phyloP scores from a whole-genome alignment of 1,140 invertebrate genomes.

The Adoxophyes honmai region DNA sequence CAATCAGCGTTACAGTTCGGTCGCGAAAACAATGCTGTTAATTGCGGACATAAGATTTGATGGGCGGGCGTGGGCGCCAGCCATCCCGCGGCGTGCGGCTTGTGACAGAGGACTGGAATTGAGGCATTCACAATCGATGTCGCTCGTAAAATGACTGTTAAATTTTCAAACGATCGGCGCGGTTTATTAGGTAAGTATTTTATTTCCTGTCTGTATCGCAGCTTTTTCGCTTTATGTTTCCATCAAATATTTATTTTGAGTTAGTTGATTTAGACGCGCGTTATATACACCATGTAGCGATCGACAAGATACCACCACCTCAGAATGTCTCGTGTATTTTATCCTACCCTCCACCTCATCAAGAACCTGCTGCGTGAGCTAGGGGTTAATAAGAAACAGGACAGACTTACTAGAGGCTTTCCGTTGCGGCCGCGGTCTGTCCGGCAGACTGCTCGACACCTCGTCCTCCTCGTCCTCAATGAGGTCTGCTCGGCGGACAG shows the following conservation, averaged over 20 bases:
- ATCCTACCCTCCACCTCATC: conserved; percentile 21
- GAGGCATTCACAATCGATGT: conserved; percentile 3
- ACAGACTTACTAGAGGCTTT: conserved; percentile 77
- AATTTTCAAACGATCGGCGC: background rate
- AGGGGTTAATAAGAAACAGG: conserved; percentile 16
- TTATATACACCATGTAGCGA: background rate
- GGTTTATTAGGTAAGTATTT: background rate
- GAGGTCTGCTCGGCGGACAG: conserved; percentile 61
- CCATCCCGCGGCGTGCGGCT: conserved; percentile 19
- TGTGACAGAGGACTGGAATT: conserved; percentile 11
- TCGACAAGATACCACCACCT: conserved; percentile 6
- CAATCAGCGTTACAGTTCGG: conserved; percentile 29
- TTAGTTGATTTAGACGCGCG: background rate
- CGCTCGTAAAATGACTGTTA: background rate
- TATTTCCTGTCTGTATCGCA: too few relatives aligned
- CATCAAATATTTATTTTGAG: background rate
- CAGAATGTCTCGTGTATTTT: background rate
- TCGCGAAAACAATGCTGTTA: conserved; percentile 35
- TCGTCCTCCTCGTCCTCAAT: conserved; percentile 77
- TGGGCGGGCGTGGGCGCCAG: conserved; percentile 27
- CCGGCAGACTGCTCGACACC: conserved; percentile 66
- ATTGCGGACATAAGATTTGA: conserved; percentile 26
- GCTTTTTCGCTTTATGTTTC: too few relatives aligned
- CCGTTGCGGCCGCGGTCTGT: conserved; percentile 63
- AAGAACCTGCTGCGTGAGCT: conserved; percentile 15